Evolutionary conservation across 2,888 invertebrate genomes (phyloP).

Genomic region (Idaea straminata): DNA sequence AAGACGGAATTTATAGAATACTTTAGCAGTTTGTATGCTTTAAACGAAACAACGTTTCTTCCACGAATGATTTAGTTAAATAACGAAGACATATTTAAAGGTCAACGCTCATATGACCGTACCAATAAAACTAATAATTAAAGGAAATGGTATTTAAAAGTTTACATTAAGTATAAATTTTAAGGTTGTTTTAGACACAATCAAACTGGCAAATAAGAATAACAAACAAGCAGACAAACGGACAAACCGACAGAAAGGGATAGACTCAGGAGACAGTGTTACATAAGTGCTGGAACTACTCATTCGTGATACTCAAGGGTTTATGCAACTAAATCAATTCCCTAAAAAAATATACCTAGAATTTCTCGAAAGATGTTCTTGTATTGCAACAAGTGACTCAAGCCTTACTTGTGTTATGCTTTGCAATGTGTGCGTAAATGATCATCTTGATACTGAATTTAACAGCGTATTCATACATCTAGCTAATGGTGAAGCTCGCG

Average conservation of each 20-base stretch:
- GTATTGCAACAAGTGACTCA: not conserved
- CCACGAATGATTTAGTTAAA: not conserved
- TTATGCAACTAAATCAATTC: slow-evolving; percentile 57
- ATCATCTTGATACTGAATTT: too few relatives aligned
- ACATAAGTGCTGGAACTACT: slow-evolving; percentile 36
- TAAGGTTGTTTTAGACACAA: slow-evolving; percentile 11
- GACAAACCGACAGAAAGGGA: slow-evolving; percentile 35
- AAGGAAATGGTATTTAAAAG: too few relatives aligned
- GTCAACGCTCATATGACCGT: not conserved
- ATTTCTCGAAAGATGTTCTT: slow-evolving; percentile 33
- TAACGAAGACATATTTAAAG: not conserved
- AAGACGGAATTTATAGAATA: not conserved
- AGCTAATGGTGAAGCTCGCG: not conserved
- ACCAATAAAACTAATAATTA: too few relatives aligned
- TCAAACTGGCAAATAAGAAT: slow-evolving; percentile 38
- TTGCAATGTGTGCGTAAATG: not conserved
- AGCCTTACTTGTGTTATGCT: not conserved
- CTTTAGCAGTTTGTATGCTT: not conserved
- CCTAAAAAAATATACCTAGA: slow-evolving; percentile 52
- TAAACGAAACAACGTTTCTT: not conserved
- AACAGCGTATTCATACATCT: too few relatives aligned
- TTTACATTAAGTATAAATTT: not conserved
- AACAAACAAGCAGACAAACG: slow-evolving; percentile 29
- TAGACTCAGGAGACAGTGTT: slow-evolving; percentile 44
- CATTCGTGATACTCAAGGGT: slow-evolving; percentile 49